Conservation (phyloP, 2,797 vertebrate species). For the Balearica regulorum region DNA sequence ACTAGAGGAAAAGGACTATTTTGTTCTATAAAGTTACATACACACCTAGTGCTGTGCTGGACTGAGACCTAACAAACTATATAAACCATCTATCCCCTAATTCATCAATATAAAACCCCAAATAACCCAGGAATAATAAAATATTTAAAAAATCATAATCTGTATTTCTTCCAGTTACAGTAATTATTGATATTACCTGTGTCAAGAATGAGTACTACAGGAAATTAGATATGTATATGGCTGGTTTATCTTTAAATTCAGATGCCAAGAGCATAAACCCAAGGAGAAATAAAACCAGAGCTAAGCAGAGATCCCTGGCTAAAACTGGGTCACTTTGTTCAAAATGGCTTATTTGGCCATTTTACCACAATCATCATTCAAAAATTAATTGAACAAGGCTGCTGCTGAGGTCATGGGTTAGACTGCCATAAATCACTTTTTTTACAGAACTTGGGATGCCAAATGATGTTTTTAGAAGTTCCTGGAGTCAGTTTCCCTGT, state of each 20-base stretch:
- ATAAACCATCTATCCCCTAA: background rate
- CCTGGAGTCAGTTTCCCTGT: background rate
- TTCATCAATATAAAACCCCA: background rate
- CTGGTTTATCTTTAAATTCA: background rate
- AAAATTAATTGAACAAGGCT: background rate
- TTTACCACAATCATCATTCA: background rate
- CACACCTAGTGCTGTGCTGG: background rate
- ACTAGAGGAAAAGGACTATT: background rate
- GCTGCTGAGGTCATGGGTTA: background rate
- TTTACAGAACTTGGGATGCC: background rate
- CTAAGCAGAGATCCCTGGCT: background rate
- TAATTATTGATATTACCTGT: background rate
- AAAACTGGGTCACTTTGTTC: background rate
- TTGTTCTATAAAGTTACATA: background rate
- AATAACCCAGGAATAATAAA: background rate
- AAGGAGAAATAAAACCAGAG: background rate
- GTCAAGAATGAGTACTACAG: background rate
- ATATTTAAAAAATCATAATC: background rate
- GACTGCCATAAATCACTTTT: background rate
- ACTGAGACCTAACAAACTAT: background rate
- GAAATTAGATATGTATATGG: background rate
- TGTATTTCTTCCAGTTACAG: background rate
- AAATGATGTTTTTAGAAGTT: background rate
- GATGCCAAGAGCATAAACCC: rapidly evolving
- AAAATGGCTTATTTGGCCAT: background rate